Conservation (phyloP, 2,888 invertebrate genomes). For the Volucella zonaria region DNA sequence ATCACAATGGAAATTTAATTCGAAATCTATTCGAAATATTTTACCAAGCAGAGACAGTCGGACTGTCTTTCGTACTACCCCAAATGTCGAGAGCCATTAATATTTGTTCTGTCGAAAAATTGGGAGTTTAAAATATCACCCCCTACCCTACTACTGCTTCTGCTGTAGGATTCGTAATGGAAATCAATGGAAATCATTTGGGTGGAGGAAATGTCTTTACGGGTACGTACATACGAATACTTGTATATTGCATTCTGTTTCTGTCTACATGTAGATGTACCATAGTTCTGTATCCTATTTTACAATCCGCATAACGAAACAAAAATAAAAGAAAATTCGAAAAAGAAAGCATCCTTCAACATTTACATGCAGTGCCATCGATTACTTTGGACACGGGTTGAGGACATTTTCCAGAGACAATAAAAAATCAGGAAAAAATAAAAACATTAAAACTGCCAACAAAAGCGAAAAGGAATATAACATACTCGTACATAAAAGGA, state of each 20-base stretch:
- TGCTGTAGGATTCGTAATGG: too few species aligned
- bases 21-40: conserved; percentile 36
- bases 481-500: not conserved
- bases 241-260: conserved; percentile 21
- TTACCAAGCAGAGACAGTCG: conserved; percentile 34
- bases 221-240: too few species aligned
- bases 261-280: conserved; percentile 26
- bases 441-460: conserved; percentile 52
- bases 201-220: conserved; percentile 22
- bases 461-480: conserved; percentile 17
- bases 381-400: conserved; percentile 54
- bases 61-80: conserved; percentile 35
- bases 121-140: not conserved
- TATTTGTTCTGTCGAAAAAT: conserved; percentile 46
- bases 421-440: conserved; percentile 26
- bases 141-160: too few species aligned
- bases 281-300: conserved; percentile 13
- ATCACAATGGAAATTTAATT: conserved; percentile 51
- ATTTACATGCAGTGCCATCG: conserved; percentile 70
- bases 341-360: conserved; percentile 47
- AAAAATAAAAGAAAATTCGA: conserved; percentile 24
- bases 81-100: conserved; percentile 52
- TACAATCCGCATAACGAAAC: conserved; percentile 15
- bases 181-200: conserved; percentile 37
- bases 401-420: conserved; percentile 36